Evolutionary conservation across 2,113 vertebrate species (phyloP).

Genomic region (Corynorhinus townsendii): DNA sequence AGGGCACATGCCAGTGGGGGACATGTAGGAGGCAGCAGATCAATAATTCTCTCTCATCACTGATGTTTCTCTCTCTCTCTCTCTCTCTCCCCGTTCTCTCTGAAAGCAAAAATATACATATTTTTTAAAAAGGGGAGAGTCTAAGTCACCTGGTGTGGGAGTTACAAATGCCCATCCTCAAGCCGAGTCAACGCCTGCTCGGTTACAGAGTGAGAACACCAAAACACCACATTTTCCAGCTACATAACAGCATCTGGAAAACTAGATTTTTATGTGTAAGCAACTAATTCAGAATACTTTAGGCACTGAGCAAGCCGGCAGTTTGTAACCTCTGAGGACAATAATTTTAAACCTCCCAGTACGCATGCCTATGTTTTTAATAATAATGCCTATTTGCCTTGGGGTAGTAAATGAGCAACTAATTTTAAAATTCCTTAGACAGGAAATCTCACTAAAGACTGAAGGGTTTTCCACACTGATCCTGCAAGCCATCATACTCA

Average conservation of each 20-base stretch:
- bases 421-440: background rate
- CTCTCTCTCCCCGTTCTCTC: too few relatives aligned
- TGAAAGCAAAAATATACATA: too few relatives aligned
- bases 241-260: background rate
- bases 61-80: too few relatives aligned
- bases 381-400: background rate
- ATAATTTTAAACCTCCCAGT: background rate
- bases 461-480: background rate
- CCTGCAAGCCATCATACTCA: constrained; percentile 76
- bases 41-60: too few relatives aligned
- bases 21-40: too few relatives aligned
- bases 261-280: background rate
- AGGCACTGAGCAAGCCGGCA: background rate
- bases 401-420: background rate
- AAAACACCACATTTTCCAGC: background rate
- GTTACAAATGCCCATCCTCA: background rate
- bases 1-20: too few relatives aligned
- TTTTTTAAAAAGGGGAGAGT: background rate
- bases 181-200: background rate
- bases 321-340: background rate
- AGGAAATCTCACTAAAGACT: background rate
- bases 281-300: constrained; percentile 21
- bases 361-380: background rate
- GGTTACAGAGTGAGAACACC: background rate
- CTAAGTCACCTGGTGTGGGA: background rate